These are phyloP conservation scores for Calypte anna DNA, from an alignment of 2,113 vertebrate genomes.

Conservation along the genomic window DNA sequence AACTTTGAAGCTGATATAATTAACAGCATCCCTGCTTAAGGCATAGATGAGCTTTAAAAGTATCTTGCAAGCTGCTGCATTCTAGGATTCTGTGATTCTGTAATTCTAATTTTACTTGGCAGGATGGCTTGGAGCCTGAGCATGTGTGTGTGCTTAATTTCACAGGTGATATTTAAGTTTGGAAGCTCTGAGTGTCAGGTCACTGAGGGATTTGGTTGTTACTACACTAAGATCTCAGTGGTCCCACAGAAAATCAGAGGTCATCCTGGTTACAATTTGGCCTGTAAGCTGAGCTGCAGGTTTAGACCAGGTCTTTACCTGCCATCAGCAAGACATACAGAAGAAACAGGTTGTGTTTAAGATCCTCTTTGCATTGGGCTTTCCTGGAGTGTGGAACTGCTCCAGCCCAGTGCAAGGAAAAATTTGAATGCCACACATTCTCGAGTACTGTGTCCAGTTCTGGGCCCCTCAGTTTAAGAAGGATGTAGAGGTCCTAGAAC, in stretches of 20 bases:
- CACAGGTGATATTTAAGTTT: neutral
- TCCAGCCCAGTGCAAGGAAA: neutral
- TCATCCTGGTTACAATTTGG: neutral
- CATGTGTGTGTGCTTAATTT: neutral
- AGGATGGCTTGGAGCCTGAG: neutral
- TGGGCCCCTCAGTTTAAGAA: too few species aligned
- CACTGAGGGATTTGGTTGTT: neutral
- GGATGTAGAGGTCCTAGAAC: too few species aligned
- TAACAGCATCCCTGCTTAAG: too few species aligned
- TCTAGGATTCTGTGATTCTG: too few species aligned
- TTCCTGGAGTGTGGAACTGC: neutral
- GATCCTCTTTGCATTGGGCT: neutral
- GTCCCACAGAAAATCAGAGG: neutral
- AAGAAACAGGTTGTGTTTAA: rapidly evolving
- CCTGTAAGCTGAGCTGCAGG: neutral
- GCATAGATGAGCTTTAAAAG: too few species aligned
- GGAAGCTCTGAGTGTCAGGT: neutral
- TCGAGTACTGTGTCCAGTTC: too few species aligned
- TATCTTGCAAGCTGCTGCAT: too few species aligned
- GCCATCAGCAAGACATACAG: neutral
- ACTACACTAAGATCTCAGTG: neutral
- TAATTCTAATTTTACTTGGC: neutral
- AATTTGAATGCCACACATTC: neutral
- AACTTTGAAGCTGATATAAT: too few species aligned
- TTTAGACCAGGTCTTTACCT: neutral